phyloP scores from a whole-genome alignment of 2,113 vertebrate genomes.

The Eulemur macaco region DNA sequence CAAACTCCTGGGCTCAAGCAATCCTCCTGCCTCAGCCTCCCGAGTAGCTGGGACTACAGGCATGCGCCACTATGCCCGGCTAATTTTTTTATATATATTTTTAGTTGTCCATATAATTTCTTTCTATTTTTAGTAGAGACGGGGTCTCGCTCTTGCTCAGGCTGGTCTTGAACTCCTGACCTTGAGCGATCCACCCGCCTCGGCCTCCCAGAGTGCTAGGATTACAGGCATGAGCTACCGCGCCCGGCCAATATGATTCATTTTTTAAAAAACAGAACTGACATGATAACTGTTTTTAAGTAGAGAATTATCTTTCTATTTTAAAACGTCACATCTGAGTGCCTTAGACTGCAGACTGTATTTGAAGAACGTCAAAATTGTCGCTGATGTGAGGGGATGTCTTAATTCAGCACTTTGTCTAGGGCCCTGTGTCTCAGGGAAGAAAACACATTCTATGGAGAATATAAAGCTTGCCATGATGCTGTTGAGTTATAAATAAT shows the following conservation, averaged over 20 bases:
- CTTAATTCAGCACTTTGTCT: conserved; percentile 17
- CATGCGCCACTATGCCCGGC: too few species aligned
- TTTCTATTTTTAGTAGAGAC: too few species aligned
- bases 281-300: background rate
- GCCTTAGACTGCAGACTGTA: conserved; percentile 18
- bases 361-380: conserved; percentile 10
- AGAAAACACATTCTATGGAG: conserved; percentile 37
- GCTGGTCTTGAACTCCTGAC: too few species aligned
- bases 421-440: background rate
- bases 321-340: conserved; percentile 1
- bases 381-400: background rate
- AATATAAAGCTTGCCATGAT: background rate
- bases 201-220: too few species aligned
- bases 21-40: too few species aligned
- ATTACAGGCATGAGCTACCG: too few species aligned
- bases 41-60: too few species aligned
- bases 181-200: too few species aligned
- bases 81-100: too few species aligned
- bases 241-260: background rate
- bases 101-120: too few species aligned
- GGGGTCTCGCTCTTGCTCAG: too few species aligned
- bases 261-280: background rate
- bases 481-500: conserved; percentile 51
- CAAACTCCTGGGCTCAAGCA: too few species aligned
- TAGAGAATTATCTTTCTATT: background rate